phyloP scores from a whole-genome alignment of 64 coral and sea anemone genomes.

The Actinia tenebrosa region DNA sequence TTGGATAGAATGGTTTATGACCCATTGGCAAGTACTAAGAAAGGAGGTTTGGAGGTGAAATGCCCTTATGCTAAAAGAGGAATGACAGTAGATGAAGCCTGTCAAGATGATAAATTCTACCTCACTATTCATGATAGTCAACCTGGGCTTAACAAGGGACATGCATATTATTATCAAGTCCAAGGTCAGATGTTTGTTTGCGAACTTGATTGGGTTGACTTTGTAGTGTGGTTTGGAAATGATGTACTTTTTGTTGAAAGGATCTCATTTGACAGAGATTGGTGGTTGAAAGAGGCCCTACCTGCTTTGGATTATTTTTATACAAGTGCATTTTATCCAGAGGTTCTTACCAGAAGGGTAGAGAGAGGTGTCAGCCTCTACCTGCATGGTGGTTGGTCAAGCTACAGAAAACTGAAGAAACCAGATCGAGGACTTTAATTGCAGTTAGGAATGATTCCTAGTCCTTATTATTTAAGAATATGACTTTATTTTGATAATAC shows the following conservation, averaged over 20 bases:
- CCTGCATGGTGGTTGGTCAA: slow-evolving; percentile 39
- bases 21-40: slow-evolving; percentile 28
- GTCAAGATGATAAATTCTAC: slow-evolving; percentile 4
- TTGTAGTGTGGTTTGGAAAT: slow-evolving; percentile 58
- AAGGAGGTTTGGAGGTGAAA: slow-evolving; percentile 49
- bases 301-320: slow-evolving; percentile 29
- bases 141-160: neutral
- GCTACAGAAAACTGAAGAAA: neutral
- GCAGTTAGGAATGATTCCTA: too few species aligned
- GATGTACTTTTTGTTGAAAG: slow-evolving; percentile 8
- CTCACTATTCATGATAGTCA: too few species aligned
- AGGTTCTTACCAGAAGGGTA: slow-evolving; percentile 48
- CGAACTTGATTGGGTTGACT: slow-evolving; percentile 41
- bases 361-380: slow-evolving; percentile 24
- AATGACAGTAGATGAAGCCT: slow-evolving; percentile 37
- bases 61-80: slow-evolving; percentile 33
- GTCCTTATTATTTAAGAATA: too few species aligned
- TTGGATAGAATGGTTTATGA: slow-evolving; percentile 33
- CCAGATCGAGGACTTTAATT: too few species aligned
- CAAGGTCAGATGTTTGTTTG: slow-evolving; percentile 63
- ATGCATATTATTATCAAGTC: slow-evolving; percentile 11
- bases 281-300: slow-evolving; percentile 25
- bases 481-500: too few species aligned
- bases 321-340: slow-evolving; percentile 50
- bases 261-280: slow-evolving; percentile 37